Evolutionary conservation across 2,797 vertebrate species (phyloP), one percentile per base, ranked within the genome.

Genomic region (Forpus xanthops): DNA sequence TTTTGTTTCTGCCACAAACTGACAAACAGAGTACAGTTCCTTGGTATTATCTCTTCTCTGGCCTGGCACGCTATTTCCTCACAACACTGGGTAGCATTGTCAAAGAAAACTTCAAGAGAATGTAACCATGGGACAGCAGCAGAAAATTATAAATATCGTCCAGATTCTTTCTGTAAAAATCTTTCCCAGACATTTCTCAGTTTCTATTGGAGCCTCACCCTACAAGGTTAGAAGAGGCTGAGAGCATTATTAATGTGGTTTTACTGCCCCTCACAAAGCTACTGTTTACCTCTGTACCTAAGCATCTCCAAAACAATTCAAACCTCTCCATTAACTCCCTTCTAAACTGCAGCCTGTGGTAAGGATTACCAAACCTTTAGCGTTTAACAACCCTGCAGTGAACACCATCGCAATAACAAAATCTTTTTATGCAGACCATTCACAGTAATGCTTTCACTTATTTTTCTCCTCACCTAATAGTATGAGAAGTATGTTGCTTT

Each of bases 391-490:
- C 21, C 21, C 27, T 41, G 42, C 35, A 60, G 0, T 79, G 52
- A 94, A 62, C 33, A 73, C 9, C 44, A 79, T 25, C 0, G 0
- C 61, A 64, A 8, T 13, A 88, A 77, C 0, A 0, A 52, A 39
- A 27, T 41, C 31, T 39, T 47, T 79, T 50, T 78, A 73, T 30
- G 39, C 9, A n/a, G n/a, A 64, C 73, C 11, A 23, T 47, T 88
- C 52, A 55, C 11, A 67, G 35, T 33, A 66, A 28, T 17, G 8
- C 15, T 50, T 47, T 44, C 6, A 56, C n/a, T 66, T 75, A 56
- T 79, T 77, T 74, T 41, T 17, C 41, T 78, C 67, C 33, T 58
- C 6, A 24, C 12, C 37, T 56, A 78, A 25, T 5, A 30, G 10
- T 30, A 7, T 13, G 20, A 82, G 17, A 76, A 83, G 23, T 41